Percentiles rank a stretch among this genome's conserved stretches.
Evolutionary conservation across 2,888 invertebrate species (phyloP).

Genomic region (Nomada goodeniana): DNA sequence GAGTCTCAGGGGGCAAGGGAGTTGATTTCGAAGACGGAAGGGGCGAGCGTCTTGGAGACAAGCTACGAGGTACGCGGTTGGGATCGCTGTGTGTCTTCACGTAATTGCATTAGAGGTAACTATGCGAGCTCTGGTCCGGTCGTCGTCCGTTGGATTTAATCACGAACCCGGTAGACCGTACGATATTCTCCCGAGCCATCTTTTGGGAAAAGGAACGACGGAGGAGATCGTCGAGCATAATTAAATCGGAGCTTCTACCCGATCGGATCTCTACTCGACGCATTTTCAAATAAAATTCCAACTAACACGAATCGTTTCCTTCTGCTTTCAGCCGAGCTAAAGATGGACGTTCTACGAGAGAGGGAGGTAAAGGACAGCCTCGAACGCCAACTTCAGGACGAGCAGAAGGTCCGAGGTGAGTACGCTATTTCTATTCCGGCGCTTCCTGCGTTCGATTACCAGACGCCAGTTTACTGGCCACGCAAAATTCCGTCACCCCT

Average conservation of each 20-base stretch:
- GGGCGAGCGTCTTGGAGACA: constrained; percentile 62
- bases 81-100: constrained; percentile 81
- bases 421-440: constrained; percentile 66
- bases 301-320: constrained; percentile 26
- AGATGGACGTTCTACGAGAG: constrained; percentile 97
- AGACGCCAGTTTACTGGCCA: not conserved
- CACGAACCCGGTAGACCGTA: constrained; percentile 81
- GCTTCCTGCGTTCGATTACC: not conserved
- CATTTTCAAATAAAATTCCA: not conserved
- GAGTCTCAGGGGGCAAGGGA: constrained; percentile 77
- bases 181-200: constrained; percentile 77
- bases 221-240: not conserved
- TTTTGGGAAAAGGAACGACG: not conserved
- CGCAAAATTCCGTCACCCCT: constrained; percentile 11
- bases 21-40: constrained; percentile 55
- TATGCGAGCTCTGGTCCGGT: constrained; percentile 81
- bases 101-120: constrained; percentile 84
- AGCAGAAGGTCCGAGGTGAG: constrained; percentile 98
- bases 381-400: constrained; percentile 96
- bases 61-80: constrained; percentile 32
- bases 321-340: constrained; percentile 93
- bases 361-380: constrained; percentile 96
- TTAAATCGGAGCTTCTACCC: not conserved
- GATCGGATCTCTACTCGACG: not conserved
- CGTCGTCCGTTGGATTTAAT: constrained; percentile 83